Evolutionary conservation across 2,113 vertebrate species (phyloP).

Genomic region (Vireo altiloquus): DNA sequence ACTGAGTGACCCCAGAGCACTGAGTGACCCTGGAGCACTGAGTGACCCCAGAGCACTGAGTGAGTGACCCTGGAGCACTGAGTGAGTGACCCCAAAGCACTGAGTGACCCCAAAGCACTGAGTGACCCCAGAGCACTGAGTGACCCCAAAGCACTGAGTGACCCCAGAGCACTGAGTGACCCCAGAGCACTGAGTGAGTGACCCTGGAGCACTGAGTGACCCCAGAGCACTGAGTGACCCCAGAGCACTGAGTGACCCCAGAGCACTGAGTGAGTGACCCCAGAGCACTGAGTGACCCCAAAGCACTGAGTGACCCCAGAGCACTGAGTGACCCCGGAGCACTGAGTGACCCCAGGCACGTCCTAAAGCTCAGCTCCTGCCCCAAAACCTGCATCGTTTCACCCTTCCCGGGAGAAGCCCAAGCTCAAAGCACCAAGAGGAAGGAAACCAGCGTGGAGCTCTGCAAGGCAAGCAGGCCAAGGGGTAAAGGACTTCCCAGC

Average conservation of each 20-base stretch:
- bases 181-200: no score
- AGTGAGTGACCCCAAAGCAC: fast-evolving
- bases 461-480: neutral
- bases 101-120: fast-evolving
- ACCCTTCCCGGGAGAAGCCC: neutral
- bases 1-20: fast-evolving
- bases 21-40: fast-evolving
- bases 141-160: neutral
- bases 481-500: neutral
- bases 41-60: fast-evolving
- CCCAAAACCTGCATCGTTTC: neutral
- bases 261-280: no score
- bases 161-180: fast-evolving
- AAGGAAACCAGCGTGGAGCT: neutral
- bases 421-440: slow-evolving; percentile 30
- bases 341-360: no score
- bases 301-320: fast-evolving
- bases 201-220: fast-evolving
- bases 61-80: neutral
- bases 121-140: fast-evolving
- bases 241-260: fast-evolving
- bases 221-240: neutral
- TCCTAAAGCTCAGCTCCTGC: neutral
- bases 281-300: fast-evolving
- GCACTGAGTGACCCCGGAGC: fast-evolving